phyloP scores from a whole-genome alignment of 2,113 vertebrate genomes.

The Rhizomys pruinosus region DNA sequence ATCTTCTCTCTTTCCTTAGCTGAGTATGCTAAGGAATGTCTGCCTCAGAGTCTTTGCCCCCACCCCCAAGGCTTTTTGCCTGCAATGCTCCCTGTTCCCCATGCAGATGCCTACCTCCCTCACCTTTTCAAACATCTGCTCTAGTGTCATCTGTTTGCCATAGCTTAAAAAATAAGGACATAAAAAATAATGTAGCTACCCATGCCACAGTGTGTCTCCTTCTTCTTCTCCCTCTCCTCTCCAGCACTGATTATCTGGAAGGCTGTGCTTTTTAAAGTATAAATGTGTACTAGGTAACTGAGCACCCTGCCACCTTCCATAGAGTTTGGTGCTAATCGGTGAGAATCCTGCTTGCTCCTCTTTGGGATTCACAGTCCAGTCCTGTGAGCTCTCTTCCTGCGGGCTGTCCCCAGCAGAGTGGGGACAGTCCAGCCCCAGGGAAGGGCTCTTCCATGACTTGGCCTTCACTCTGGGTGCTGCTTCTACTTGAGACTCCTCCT shows the following conservation, averaged over 20 bases:
- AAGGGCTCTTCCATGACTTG: too few relatives aligned
- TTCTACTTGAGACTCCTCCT: too few relatives aligned
- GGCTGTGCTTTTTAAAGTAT: background rate
- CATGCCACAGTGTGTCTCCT: background rate
- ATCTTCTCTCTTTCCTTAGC: background rate
- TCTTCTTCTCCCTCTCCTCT: background rate
- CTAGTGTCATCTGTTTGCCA: background rate
- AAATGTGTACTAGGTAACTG: too few relatives aligned
- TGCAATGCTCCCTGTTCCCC: background rate
- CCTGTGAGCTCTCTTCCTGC: background rate
- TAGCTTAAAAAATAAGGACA: background rate
- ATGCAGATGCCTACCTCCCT: background rate
- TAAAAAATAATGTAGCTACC: background rate
- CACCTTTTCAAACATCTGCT: background rate
- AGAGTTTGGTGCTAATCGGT: background rate
- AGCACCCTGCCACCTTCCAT: background rate
- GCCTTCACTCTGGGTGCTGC: background rate
- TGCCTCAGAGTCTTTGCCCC: too few relatives aligned
- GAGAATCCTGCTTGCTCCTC: rapidly evolving
- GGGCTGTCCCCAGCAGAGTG: rapidly evolving
- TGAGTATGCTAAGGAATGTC: too few relatives aligned
- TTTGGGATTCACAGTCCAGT: too few relatives aligned
- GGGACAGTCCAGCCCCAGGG: background rate
- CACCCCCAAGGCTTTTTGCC: background rate
- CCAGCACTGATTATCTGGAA: background rate